Conservation (phyloP, 2,113 vertebrate genomes). For the Zapornia atra region DNA sequence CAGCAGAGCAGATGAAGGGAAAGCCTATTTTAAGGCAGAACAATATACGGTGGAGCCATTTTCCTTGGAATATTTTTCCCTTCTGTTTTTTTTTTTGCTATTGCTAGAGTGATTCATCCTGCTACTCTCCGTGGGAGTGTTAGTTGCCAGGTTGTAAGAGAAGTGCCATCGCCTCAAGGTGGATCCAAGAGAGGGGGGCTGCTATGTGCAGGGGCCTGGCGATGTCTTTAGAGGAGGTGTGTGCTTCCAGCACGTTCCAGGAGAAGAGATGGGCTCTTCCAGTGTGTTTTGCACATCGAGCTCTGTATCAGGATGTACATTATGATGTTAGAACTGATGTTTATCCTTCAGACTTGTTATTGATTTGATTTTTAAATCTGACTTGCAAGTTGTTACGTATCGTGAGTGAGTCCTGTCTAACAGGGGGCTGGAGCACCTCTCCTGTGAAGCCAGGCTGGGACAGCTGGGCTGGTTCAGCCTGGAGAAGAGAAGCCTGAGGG, state of each 20-base stretch:
- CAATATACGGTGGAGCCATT: neutral
- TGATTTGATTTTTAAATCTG: neutral
- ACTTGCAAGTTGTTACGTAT: fast-evolving
- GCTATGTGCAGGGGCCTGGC: fast-evolving
- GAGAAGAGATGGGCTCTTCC: neutral
- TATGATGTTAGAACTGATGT: neutral
- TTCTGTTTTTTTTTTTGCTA: neutral
- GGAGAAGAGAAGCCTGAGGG: too few relatives aligned
- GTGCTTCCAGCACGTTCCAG: neutral
- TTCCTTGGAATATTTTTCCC: neutral
- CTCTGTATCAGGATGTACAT: neutral
- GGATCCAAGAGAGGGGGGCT: neutral
- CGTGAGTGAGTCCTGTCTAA: neutral
- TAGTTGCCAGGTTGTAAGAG: neutral
- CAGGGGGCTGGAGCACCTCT: too few relatives aligned
- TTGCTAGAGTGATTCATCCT: neutral
- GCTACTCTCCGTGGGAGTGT: neutral
- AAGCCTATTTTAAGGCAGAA: neutral
- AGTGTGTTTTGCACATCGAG: neutral
- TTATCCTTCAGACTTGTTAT: neutral
- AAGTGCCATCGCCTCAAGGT: neutral
- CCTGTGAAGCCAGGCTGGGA: too few relatives aligned
- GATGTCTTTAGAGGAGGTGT: neutral
- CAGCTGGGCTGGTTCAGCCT: too few relatives aligned
- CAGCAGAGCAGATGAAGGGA: neutral